Evolutionary conservation across 2,113 vertebrate species (phyloP).

Genomic region (Pachypanchax playfairii): DNA sequence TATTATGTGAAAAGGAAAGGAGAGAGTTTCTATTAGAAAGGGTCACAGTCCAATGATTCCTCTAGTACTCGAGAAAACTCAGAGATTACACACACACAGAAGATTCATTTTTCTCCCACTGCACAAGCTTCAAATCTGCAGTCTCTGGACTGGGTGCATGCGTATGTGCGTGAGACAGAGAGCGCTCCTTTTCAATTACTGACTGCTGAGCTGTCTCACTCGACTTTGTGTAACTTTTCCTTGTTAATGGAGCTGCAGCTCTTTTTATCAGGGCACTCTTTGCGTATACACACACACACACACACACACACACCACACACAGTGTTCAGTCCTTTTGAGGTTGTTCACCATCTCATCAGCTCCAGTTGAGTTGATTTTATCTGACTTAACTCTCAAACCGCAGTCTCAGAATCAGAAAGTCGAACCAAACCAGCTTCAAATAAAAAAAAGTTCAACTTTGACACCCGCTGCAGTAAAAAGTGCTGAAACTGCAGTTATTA

Average conservation of each 20-base stretch:
- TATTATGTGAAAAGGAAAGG: not conserved
- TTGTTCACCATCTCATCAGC: not conserved
- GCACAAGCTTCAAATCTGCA: not conserved
- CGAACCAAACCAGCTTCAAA: too few relatives aligned
- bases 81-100: constrained; percentile 8
- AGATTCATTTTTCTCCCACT: not conserved
- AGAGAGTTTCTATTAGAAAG: constrained; percentile 10
- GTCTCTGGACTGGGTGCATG: not conserved
- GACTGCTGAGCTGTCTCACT: constrained; percentile 24
- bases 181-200: not conserved
- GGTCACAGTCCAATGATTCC: constrained; percentile 8
- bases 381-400: too few relatives aligned
- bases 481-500: too few relatives aligned
- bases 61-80: not conserved
- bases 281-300: not conserved
- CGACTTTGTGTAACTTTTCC: constrained; percentile 6
- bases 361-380: not conserved
- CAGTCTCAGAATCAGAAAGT: too few relatives aligned
- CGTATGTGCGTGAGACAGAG: not conserved
- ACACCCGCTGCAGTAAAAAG: too few relatives aligned
- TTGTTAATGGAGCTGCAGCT: constrained; percentile 24
- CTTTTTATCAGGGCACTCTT: not conserved
- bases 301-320: too few relatives aligned
- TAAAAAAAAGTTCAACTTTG: too few relatives aligned
- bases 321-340: constrained; percentile 4